Conservation (phyloP, 1,140 invertebrate species). For the Nephila pilipes region DNA sequence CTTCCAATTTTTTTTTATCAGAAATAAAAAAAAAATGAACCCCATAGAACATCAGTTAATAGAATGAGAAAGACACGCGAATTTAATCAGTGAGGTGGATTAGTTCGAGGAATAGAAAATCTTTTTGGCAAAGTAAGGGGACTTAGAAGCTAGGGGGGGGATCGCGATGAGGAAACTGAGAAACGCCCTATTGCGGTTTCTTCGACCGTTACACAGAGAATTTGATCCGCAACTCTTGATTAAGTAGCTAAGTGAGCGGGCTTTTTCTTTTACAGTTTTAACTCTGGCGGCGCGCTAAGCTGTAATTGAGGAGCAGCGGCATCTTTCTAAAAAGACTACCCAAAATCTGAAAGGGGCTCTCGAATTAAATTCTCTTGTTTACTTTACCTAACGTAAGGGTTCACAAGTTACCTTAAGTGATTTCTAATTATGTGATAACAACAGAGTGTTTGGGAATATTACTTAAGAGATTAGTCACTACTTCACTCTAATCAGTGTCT, state of each 20-base stretch:
- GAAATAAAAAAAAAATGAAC: background rate
- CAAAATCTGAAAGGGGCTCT: background rate
- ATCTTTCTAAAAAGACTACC: background rate
- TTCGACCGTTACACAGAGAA: conserved; percentile 5
- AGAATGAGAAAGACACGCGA: conserved; percentile 31
- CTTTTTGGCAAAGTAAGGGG: background rate
- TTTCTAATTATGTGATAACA: conserved; percentile 41
- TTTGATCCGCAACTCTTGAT: conserved; percentile 39
- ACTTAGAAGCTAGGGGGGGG: background rate
- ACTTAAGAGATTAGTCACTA: conserved; percentile 4
- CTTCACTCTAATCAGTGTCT: background rate
- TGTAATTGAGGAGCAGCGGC: background rate
- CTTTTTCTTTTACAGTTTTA: conserved; percentile 7
- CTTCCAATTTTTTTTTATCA: background rate
- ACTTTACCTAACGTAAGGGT: background rate
- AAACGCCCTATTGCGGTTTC: conserved; percentile 13
- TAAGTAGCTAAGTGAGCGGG: conserved; percentile 35
- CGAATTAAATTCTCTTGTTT: background rate
- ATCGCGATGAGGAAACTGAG: background rate
- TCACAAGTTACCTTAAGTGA: conserved; percentile 4
- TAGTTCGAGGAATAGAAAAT: conserved; percentile 36
- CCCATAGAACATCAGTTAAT: conserved; percentile 36
- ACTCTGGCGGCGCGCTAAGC: background rate
- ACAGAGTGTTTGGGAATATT: conserved; percentile 10
- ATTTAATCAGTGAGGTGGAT: conserved; percentile 48